Evolutionary conservation across 2,888 invertebrate genomes (phyloP), one percentile per base, ranked within the genome.

Genomic region (Ectemnius cavifrons): DNA sequence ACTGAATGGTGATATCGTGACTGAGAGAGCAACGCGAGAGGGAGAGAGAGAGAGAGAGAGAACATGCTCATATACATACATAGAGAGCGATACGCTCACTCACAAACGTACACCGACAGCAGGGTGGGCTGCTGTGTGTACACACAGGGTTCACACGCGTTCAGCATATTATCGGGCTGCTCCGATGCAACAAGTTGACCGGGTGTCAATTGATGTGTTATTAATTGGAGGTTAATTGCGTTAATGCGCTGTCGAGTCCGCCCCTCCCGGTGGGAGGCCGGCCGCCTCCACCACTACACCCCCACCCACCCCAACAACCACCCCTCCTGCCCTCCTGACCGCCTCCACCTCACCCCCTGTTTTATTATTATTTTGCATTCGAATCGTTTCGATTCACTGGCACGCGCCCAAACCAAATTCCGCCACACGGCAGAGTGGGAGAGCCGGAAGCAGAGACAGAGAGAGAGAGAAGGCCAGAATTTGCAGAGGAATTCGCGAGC

Each of bases 201-300:
- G 86, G 87, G 87, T 89, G 89, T 89, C 90, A 90, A 90, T 89
- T 89, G 90, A 90, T 89, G 90, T 84, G 89, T 90, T 90, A 91
- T 91, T 90, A 91, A 90, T 90, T 88, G 89, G 87, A 86, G 87
- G 90, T 91, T 90, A 91, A 91, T 91, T 89, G 89, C 87, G 88
- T 90, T 91, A 90, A 90, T 90, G 88, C 85, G 88, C 86, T 85
- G 78, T 79, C 83, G 79, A 82, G 80, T 80, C 80, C 82, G 77
- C 81, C 37, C 37, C 84, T 73, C 81, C 80, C 75, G 63, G 14
- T 16, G 52, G 52, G 52, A 14, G n/a, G 52, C 52, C n/a, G 2
- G 16, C 52, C 0, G n/a, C 74, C 77, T 74, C 66, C 62, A 61
- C 69, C 58, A 66, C 71, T 49, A 62, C 77, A 52, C 78, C 75